Evolutionary conservation across 1,140 invertebrate species (phyloP).

Genomic region (Lepeophtheirus salmonis): DNA sequence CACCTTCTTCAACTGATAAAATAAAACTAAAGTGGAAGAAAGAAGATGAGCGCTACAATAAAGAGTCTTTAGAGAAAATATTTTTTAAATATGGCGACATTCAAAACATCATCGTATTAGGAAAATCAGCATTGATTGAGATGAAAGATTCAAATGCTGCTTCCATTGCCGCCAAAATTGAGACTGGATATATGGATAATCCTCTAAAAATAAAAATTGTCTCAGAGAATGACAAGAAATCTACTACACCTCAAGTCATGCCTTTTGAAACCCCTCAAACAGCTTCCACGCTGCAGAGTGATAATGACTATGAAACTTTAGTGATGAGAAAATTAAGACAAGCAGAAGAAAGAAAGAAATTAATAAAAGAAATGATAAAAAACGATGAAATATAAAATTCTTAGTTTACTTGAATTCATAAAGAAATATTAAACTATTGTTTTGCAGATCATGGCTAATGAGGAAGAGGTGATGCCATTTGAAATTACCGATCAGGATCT

Average conservation of each 20-base stretch:
- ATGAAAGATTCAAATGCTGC: slow-evolving; percentile 46
- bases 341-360: slow-evolving; percentile 54
- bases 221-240: slow-evolving; percentile 19
- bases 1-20: slow-evolving; percentile 33
- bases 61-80: slow-evolving; percentile 43
- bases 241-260: background rate
- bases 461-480: slow-evolving; percentile 73
- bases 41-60: slow-evolving; percentile 39
- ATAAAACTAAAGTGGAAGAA: slow-evolving; percentile 62
- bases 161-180: slow-evolving; percentile 27
- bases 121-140: slow-evolving; percentile 40
- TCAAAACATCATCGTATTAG: slow-evolving; percentile 39
- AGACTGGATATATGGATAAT: slow-evolving; percentile 25
- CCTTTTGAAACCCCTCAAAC: slow-evolving; percentile 24
- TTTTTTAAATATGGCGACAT: slow-evolving; percentile 66
- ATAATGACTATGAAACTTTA: slow-evolving; percentile 53
- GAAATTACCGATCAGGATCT: slow-evolving; percentile 84
- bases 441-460: slow-evolving; percentile 25
- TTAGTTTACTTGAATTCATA: background rate
- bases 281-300: slow-evolving; percentile 26
- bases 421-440: no score
- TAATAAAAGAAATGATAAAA: slow-evolving; percentile 52
- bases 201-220: slow-evolving; percentile 28
- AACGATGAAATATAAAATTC: slow-evolving; percentile 34
- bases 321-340: slow-evolving; percentile 55